These are phyloP conservation scores for Trichogramma dendrolimi DNA, from an alignment of 2,888 invertebrate genomes.

Conservation along the genomic window DNA sequence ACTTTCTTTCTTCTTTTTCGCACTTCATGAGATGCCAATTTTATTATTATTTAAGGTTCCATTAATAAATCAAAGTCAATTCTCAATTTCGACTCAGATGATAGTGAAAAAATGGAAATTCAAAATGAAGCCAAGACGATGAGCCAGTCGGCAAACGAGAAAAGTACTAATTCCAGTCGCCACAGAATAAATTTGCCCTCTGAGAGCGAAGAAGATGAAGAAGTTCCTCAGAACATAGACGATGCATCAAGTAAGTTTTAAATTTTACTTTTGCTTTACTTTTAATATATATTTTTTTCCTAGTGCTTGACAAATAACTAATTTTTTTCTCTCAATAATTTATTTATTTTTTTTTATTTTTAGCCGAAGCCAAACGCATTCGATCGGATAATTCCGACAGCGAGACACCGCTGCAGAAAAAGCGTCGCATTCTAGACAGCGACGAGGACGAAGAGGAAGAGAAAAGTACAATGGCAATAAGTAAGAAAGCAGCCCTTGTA, in stretches of 20 bases:
- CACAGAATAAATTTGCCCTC: constrained; percentile 21
- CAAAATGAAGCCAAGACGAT: background rate
- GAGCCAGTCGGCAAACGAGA: constrained; percentile 7
- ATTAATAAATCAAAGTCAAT: constrained; percentile 3
- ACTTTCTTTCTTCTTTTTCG: no score
- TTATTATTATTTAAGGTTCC: constrained; percentile 8
- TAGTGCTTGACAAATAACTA: background rate
- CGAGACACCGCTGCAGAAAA: constrained; percentile 39
- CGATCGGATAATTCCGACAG: constrained; percentile 39
- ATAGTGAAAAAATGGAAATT: constrained; percentile 15
- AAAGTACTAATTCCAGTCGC: constrained; percentile 18
- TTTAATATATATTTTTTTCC: background rate
- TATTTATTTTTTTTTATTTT: background rate
- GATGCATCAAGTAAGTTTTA: constrained; percentile 6
- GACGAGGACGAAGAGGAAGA: constrained; percentile 40
- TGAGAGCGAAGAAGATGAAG: constrained; percentile 23
- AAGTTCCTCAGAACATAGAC: constrained; percentile 10
- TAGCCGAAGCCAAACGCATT: constrained; percentile 39
- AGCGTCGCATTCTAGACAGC: constrained; percentile 45
- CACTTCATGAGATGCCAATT: background rate
- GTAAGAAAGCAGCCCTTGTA: constrained; percentile 33
- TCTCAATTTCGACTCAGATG: constrained; percentile 16
- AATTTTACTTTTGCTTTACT: constrained; percentile 3
- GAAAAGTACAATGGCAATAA: constrained; percentile 22
- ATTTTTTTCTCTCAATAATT: background rate